Base-by-base conservation (phyloP, 2,113 vertebrate species). In the Rutilus rutilus region DNA sequence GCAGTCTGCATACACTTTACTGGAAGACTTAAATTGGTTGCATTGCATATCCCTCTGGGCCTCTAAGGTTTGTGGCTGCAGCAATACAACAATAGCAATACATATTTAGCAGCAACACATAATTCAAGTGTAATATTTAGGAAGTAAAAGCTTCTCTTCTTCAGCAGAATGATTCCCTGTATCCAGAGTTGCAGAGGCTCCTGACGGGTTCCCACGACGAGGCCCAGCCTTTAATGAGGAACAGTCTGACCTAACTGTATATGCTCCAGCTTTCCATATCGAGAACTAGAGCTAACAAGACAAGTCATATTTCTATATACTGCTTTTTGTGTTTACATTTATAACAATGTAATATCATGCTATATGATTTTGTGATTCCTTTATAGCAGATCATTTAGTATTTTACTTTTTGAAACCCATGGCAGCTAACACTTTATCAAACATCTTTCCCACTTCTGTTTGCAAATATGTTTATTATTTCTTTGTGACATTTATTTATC, bases 201-300 rank as follows among this genome's bases (percentile, higher is more conserved):
- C 59, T 27, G 78, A 64, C 45, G 36, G 36, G 1, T 3, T 12
- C 73, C 5, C 42, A 23, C 0, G 78, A 78, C 9, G 77, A 80
- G 36, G 12, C 6, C 36, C 36, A 45, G 36, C 78, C 78, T 64
- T 80, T 80, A 45, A 80, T 79, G 78, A 79, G 10, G 33, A 62
- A 12, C 33, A 79, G 50, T 78, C 57, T 60, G 33, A 79, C 23
- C 77, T 79, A 62, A 62, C 23, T 27, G 8, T 30, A 15, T 4
- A 1, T 71, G 23, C 7, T 74, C 2, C 0, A 47, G 0, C 0
- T 30, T 11, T 8, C 33, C 75, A 21, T 8, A 2, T 36, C 10
- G 39, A 57, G 25, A 59, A 0, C 3, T n/a, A 78, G 27, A 57
- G 50, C 45, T 76, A 1, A 17, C 14, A 21, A 54, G 15, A 77